Base-by-base conservation (phyloP, 2,797 vertebrate genomes). In the Hafferia zeledoni region DNA sequence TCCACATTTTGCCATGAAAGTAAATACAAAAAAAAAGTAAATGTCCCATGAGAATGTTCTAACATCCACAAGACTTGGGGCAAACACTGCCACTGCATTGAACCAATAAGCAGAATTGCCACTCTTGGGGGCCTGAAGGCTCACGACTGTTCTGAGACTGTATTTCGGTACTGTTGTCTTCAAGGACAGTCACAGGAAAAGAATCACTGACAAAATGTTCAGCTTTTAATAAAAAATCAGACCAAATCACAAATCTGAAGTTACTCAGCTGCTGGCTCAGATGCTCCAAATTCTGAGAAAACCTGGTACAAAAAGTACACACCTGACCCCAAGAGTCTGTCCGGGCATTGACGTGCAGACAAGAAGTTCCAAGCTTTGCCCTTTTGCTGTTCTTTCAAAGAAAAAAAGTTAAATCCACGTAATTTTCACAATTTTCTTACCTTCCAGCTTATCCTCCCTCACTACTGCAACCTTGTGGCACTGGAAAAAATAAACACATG, bases 381-480 rank as follows among this genome's bases (percentile, higher is more conserved):
- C 39, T 39, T 92, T 13, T 30, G 46, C 87, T 78, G 82, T 77
- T 91, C 77, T 63, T 25, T 80, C 88, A 93, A 89, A 93, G 68
- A 67, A 93, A 90, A 90, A 55, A 77, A 52, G 33, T 39, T 44
- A 43, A 94, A 72, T 13, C 59, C 93, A 46, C 37, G 5, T 0
- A 2, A 41, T 24, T 43, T 61, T 33, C 35, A 72, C 2, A 1
- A 44, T 63, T 74, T 24, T 68, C 97, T 95, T 97, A 99, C 99
- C 99, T 98, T 99, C 99, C 4, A 99, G 95, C 82, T 99, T 97
- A 46, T 99, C 99, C 97, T 99, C 99, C 95, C 98, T 98, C 95
- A 99, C 99, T 87, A 99, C 98, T 14, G 99, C 99, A 94, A 99
- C 99, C 97, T 98, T 99, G 98, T 99, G 99, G 98, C 98, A 98